Conservation (phyloP, 2,113 vertebrate genomes). For the Danionella cerebrum region DNA sequence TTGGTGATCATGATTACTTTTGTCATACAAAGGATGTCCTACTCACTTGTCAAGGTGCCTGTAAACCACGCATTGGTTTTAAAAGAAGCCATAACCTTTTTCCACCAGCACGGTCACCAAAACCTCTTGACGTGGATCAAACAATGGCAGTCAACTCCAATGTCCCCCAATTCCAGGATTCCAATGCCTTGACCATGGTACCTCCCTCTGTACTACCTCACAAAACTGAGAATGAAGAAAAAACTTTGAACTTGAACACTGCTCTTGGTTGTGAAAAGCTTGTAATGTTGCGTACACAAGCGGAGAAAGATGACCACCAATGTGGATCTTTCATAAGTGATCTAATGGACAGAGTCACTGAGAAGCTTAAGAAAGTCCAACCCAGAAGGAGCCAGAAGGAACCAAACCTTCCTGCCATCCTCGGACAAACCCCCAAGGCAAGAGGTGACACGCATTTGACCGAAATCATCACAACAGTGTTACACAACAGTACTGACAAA, state of each 20-base stretch:
- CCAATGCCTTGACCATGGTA: conserved; percentile 55
- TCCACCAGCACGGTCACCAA: conserved; percentile 80
- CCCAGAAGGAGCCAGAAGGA: conserved; percentile 72
- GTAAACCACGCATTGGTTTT: conserved; percentile 46
- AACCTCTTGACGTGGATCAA: conserved; percentile 66
- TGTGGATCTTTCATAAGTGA: conserved; percentile 71
- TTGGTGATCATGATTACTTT: conserved; percentile 38
- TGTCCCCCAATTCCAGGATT: conserved; percentile 55
- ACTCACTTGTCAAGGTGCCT: conserved; percentile 39
- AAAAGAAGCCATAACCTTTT: conserved; percentile 74
- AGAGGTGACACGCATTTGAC: conserved; percentile 69
- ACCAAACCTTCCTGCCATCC: conserved; percentile 52
- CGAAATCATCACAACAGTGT: conserved; percentile 83
- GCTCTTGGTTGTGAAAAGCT: conserved; percentile 28
- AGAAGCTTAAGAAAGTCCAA: conserved; percentile 83
- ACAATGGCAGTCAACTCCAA: conserved; percentile 54
- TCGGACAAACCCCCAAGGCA: conserved; percentile 58
- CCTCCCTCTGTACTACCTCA: conserved; percentile 75
- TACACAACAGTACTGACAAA: conserved; percentile 71
- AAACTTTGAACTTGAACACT: conserved; percentile 18
- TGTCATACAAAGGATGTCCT: conserved; percentile 42
- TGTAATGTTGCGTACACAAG: conserved; percentile 33
- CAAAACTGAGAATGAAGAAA: conserved; percentile 48
- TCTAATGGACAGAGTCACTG: conserved; percentile 81
- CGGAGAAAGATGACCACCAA: conserved; percentile 53